Conservation (phyloP, 2,888 invertebrate genomes). For the Synergus laeviventris region DNA sequence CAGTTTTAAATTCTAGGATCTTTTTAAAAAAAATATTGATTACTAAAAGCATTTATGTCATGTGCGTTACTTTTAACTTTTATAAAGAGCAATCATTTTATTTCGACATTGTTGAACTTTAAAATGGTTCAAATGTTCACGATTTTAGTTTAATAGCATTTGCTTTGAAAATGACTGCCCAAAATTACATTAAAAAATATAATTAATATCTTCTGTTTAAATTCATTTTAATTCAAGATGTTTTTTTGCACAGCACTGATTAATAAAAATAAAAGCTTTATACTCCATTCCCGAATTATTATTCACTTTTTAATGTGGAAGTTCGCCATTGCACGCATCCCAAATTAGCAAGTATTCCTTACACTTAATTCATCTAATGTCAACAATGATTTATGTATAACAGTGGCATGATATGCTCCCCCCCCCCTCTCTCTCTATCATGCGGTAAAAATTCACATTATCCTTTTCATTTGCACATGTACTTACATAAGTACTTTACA, state of each 20-base stretch:
- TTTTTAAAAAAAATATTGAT: too few relatives aligned
- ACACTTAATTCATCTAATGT: conserved; percentile 60
- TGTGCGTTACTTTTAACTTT: too few relatives aligned
- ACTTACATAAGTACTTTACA: conserved; percentile 48
- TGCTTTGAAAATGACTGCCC: too few relatives aligned
- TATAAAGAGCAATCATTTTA: too few relatives aligned
- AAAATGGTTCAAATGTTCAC: too few relatives aligned
- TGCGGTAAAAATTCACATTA: conserved; percentile 55
- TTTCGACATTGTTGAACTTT: too few relatives aligned
- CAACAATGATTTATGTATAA: conserved; percentile 71
- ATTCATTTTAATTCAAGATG: not conserved
- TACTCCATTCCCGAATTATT: conserved; percentile 3
- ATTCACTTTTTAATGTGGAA: conserved; percentile 5
- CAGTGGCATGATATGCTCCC: conserved; percentile 74
- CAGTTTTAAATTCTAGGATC: not conserved
- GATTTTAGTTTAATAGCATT: not conserved
- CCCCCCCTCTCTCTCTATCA: conserved; percentile 53
- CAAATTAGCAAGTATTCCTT: conserved; percentile 66
- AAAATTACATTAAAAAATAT: too few relatives aligned
- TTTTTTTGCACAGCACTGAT: not conserved
- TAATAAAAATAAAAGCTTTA: conserved; percentile 48
- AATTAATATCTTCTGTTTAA: not conserved
- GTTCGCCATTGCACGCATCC: conserved; percentile 71
- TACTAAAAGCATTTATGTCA: too few relatives aligned
- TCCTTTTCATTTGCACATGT: conserved; percentile 51